phyloP scores from a whole-genome alignment of 2,888 invertebrate species.

The Sericinus montela region DNA sequence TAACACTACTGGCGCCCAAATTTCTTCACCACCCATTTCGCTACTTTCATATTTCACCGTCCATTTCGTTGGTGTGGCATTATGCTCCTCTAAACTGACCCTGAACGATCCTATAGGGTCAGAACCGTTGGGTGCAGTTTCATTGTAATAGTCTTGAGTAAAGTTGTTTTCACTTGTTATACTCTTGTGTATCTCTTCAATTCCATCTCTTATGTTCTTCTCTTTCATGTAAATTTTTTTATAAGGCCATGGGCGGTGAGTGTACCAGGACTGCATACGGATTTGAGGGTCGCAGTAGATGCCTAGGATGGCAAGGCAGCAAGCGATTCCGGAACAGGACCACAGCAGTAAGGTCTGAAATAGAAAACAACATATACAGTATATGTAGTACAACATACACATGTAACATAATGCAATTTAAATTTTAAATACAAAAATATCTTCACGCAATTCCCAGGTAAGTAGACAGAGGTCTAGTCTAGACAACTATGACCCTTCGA shows the following conservation, averaged over 20 bases:
- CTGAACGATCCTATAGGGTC: conserved; percentile 32
- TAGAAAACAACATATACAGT: too few relatives aligned
- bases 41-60: conserved; percentile 30
- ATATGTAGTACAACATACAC: too few relatives aligned
- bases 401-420: too few relatives aligned
- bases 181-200: conserved; percentile 23
- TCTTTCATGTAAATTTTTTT: conserved; percentile 36
- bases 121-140: conserved; percentile 23
- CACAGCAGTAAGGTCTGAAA: conserved; percentile 63
- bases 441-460: too few relatives aligned
- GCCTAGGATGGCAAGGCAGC: conserved; percentile 60
- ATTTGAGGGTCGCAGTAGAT: conserved; percentile 65
- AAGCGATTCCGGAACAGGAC: conserved; percentile 68
- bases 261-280: conserved; percentile 55
- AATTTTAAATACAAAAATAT: too few relatives aligned
- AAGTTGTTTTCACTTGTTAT: conserved; percentile 24
- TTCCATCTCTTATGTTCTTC: conserved; percentile 29
- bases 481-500: too few relatives aligned
- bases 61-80: conserved; percentile 32
- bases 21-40: conserved; percentile 31
- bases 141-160: conserved; percentile 31
- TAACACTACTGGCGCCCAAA: conserved; percentile 60
- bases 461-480: too few relatives aligned
- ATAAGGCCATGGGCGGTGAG: conserved; percentile 46
- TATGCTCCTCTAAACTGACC: conserved; percentile 29